These are phyloP conservation scores for Cyprinodon diabolis DNA, from an alignment of 2,797 vertebrate genomes.

Conservation along the genomic window DNA sequence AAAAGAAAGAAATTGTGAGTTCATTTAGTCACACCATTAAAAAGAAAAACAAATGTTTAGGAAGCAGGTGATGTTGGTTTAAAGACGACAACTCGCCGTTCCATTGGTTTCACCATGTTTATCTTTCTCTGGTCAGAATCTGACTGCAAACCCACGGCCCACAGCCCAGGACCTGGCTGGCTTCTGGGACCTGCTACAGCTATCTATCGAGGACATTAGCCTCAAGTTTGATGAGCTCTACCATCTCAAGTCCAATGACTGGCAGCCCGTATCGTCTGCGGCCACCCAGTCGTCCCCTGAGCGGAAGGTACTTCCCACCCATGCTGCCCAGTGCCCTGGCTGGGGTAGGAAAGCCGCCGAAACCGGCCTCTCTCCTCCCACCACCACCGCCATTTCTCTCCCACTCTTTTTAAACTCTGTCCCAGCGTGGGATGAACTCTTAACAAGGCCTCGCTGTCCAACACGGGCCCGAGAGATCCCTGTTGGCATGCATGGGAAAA, in stretches of 20 bases:
- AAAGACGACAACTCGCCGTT: background rate
- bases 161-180: slow-evolving; percentile 97
- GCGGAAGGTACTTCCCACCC: slow-evolving; percentile 91
- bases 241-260: slow-evolving; percentile 97
- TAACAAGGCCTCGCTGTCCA: slow-evolving; percentile 54
- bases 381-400: slow-evolving; percentile 72
- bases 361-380: slow-evolving; percentile 80
- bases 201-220: slow-evolving; percentile 99
- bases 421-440: slow-evolving; percentile 59
- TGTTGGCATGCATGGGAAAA: slow-evolving; percentile 74
- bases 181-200: slow-evolving; percentile 99
- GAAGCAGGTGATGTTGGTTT: background rate
- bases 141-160: slow-evolving; percentile 91
- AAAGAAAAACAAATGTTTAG: background rate
- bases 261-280: slow-evolving; percentile 81
- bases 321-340: slow-evolving; percentile 82
- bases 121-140: slow-evolving; percentile 83
- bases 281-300: slow-evolving; percentile 85
- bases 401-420: slow-evolving; percentile 46
- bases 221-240: slow-evolving; percentile 99
- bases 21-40: background rate
- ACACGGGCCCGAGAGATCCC: slow-evolving; percentile 55
- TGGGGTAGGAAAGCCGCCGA: slow-evolving; percentile 83
- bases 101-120: slow-evolving; percentile 8
- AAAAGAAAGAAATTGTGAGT: background rate